These are phyloP conservation scores for Eulacestoma nigropectus DNA, from an alignment of 2,113 vertebrate species.

Conservation along the genomic window DNA sequence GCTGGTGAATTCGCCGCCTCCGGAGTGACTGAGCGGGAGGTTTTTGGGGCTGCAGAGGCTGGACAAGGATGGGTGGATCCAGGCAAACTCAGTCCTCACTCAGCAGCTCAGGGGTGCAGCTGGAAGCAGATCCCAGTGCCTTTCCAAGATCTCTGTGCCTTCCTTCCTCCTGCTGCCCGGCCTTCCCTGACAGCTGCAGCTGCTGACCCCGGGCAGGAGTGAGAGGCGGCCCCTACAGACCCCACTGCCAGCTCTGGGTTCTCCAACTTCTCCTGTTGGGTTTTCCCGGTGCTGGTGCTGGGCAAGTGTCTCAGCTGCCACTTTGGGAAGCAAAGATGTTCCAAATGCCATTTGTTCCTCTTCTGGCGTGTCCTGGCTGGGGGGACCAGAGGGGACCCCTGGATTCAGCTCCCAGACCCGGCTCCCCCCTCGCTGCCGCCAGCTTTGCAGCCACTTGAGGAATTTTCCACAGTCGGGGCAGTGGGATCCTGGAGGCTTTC, in stretches of 20 bases:
- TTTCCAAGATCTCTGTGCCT: not conserved
- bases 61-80: not conserved
- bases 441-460: not conserved
- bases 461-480: not conserved
- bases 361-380: not conserved
- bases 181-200: not conserved
- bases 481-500: not conserved
- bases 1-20: not conserved
- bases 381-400: not conserved
- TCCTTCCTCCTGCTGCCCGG: not conserved
- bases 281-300: accelerated
- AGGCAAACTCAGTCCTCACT: not conserved
- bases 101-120: not conserved
- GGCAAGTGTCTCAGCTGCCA: not conserved
- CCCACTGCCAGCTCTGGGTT: accelerated
- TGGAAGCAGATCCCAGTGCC: not conserved
- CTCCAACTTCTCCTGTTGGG: accelerated
- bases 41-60: not conserved
- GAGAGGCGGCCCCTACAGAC: accelerated
- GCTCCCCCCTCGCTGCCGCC: accelerated
- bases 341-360: not conserved
- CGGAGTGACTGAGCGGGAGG: not conserved
- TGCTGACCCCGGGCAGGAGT: not conserved
- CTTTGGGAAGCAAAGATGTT: not conserved
- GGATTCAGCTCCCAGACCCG: not conserved